phyloP scores from a whole-genome alignment of 2,797 vertebrate genomes.

The Phoebastria nigripes region DNA sequence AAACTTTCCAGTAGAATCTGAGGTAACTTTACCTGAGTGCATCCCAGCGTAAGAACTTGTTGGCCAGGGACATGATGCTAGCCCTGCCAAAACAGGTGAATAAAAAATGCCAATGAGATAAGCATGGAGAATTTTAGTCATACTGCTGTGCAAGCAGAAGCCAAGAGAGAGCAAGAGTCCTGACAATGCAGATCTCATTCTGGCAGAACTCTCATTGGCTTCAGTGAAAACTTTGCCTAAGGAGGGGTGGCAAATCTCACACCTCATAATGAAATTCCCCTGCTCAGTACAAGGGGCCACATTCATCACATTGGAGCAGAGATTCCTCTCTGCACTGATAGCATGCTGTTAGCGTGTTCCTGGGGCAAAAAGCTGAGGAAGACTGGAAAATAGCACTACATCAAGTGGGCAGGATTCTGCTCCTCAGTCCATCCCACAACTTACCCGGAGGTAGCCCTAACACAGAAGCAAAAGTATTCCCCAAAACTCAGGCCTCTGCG shows the following conservation, averaged over 20 bases:
- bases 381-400: background rate
- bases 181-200: background rate
- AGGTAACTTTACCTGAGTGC: background rate
- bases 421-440: background rate
- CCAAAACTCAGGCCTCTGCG: background rate
- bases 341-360: background rate
- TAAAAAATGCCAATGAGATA: background rate
- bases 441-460: background rate
- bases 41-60: background rate
- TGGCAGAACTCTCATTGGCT: background rate
- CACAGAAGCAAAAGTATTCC: background rate
- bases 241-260: background rate
- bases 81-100: background rate
- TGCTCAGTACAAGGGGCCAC: background rate
- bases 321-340: background rate
- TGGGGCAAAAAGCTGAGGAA: background rate
- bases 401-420: background rate
- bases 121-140: background rate
- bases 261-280: background rate
- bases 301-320: background rate
- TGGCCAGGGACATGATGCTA: background rate
- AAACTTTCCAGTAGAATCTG: background rate
- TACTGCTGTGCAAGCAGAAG: background rate
- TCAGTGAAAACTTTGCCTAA: background rate
- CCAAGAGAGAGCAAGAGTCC: background rate